Conservation (phyloP, 2,113 vertebrate genomes). For the Chaetodon trifascialis region DNA sequence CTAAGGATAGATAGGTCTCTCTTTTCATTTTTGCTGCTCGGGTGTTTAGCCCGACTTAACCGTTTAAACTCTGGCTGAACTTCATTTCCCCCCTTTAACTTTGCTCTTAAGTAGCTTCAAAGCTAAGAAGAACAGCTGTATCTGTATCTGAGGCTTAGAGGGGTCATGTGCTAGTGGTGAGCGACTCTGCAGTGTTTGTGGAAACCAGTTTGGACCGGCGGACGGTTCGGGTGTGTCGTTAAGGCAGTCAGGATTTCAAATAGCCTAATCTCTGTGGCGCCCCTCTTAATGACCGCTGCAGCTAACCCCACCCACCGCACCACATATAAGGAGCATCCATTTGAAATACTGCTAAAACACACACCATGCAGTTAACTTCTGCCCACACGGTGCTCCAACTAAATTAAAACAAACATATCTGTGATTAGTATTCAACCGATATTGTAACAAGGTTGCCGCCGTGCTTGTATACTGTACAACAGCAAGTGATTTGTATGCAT, state of each 20-base stretch:
- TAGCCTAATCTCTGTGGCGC: conserved; percentile 4
- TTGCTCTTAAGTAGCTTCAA: conserved; percentile 57
- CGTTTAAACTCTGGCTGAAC: conserved; percentile 69
- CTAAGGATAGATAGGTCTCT: conserved; percentile 65
- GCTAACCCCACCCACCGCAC: conserved; percentile 15
- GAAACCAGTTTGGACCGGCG: background rate
- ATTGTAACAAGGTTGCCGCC: background rate
- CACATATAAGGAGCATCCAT: background rate
- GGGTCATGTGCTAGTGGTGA: background rate
- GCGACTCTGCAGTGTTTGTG: conserved; percentile 14
- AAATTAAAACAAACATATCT: conserved; percentile 33
- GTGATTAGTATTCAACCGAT: conserved; percentile 38
- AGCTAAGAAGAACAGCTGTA: conserved; percentile 47
- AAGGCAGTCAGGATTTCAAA: background rate
- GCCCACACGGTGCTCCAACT: background rate
- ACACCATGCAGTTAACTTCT: conserved; percentile 3
- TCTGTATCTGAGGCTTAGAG: conserved; percentile 48
- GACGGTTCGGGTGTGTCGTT: background rate
- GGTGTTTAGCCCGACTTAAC: conserved; percentile 66
- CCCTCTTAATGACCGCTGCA: background rate
- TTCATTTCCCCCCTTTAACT: conserved; percentile 53
- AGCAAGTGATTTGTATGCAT: conserved; percentile 41
- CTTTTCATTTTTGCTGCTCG: conserved; percentile 46
- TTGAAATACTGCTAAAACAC: conserved; percentile 3
- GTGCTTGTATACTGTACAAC: background rate